Evolutionary conservation across 2,888 invertebrate genomes (phyloP), one percentile per base, ranked within the genome.

Genomic region (Calephelis perditalis): DNA sequence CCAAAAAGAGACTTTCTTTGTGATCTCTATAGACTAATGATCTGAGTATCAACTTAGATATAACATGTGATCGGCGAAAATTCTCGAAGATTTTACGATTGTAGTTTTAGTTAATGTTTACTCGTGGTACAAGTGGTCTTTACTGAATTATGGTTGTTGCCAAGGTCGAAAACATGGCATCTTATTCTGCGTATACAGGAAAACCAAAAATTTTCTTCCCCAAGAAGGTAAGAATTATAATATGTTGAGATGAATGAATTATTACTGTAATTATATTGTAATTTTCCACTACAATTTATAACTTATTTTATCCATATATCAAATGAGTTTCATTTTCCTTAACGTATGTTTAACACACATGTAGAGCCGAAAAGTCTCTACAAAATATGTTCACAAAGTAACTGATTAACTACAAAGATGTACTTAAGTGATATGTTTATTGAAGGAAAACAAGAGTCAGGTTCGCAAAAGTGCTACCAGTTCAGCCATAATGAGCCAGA

Each of bases 131-230:
- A 74, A 79, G 79, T 81, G 80, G 69, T 81, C 70, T 83, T 76
- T 71, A 75, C 74, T 80, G 75, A 89, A 90, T 85, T 89, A 90
- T 90, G 89, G 90, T 90, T 82, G 83, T 89, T 77, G 81, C 84
- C 69, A 86, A 84, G 82, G 77, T 89, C 79, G 87, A 89, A 80
- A 89, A 89, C 68, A 90, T 90, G 90, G 85, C 89, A 76, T 88
- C 88, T 73, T 90, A 88, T 72, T 82, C 88, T 75, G 83, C 90
- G 68, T 89, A 84, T 72, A 86, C 88, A 72, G 89, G 89, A 82
- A 88, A 87, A 87, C 90, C 90, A 67, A 90, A 89, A 81, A 87
- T 88, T 66, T 86, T 89, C 79, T 89, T 86, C 72, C 89, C 88
- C 70, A 88, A 90, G 85, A 89, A 90, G 90, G 90, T 88, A 81